Evolutionary conservation across 2,113 vertebrate species (phyloP), one percentile per base, ranked within the genome.

Genomic region (Serilophus lunatus): DNA sequence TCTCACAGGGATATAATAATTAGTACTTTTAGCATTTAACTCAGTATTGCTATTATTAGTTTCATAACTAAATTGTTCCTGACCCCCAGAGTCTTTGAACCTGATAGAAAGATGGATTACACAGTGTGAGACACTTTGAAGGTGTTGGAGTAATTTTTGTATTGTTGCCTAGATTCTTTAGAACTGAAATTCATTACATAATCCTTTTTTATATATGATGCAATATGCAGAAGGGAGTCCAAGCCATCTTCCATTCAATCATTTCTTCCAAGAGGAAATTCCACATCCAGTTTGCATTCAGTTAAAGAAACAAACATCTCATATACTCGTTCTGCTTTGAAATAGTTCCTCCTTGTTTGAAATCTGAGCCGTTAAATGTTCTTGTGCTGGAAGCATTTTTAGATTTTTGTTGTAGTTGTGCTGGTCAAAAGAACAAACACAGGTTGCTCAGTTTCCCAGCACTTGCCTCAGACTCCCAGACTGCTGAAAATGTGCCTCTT

Each of bases 281-380:
- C 92, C 92, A 96, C 56, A 88, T 94, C 85, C 90, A 96, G 54
- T 96, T 97, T 93, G 64, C 80, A 28, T 96, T 93, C 95, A 81
- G 64, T 77, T 96, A 95, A 92, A 90, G 93, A 93, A 95, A 95
- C 87, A 96, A 96, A 93, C 85, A 90, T 93, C 69, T 70, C n/a
- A 5, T 82, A n/a, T 29, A 11, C 63, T 82, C 45, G 1, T 90
- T 90, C 72, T 71, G 1, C 87, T 90, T 96, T 83, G 79, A 94
- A 93, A 88, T 45, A 68, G 65, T 88, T 90, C 51, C 69, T 83
- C 16, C 47, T 31, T 83, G 82, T 90, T 90, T 92, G 95, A 96
- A 96, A 96, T 83, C 68, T 0, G 64, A 94, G 60, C 90, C 81
- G 60, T 64, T 78, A 59, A 92, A 83, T n/a, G 35, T 88, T 88